These are phyloP conservation scores for Coendou prehensilis DNA, from an alignment of 2,797 vertebrate genomes.

Conservation along the genomic window DNA sequence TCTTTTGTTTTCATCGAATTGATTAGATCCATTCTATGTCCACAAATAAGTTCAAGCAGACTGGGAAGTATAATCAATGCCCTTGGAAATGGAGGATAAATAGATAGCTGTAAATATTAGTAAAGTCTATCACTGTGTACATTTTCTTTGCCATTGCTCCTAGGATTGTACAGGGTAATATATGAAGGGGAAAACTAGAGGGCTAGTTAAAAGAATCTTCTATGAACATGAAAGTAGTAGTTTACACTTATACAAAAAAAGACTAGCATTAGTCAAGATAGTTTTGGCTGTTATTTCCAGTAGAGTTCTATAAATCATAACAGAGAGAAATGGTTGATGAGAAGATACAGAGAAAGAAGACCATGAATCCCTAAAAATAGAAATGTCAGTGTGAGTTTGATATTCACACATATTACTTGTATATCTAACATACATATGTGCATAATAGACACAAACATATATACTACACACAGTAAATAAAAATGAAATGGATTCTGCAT, in stretches of 20 bases:
- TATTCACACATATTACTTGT: neutral
- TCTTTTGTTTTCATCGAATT: neutral
- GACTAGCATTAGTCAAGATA: neutral
- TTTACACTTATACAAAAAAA: neutral
- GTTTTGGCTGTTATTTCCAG: neutral
- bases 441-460: neutral
- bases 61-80: neutral
- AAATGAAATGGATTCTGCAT: neutral
- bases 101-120: neutral
- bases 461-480: neutral
- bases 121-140: too few species aligned
- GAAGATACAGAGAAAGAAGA: neutral
- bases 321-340: neutral
- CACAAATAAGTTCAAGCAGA: neutral
- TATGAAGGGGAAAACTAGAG: neutral
- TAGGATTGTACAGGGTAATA: neutral
- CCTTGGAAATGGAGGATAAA: neutral
- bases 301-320: neutral
- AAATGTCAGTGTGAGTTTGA: neutral
- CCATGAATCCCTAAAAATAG: neutral
- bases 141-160: neutral
- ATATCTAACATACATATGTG: neutral
- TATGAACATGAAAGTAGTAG: neutral
- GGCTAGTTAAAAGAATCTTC: neutral
- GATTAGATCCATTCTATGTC: neutral